Evolutionary conservation across 2,888 invertebrate genomes (phyloP).

Genomic region (Miltochrista miniata): DNA sequence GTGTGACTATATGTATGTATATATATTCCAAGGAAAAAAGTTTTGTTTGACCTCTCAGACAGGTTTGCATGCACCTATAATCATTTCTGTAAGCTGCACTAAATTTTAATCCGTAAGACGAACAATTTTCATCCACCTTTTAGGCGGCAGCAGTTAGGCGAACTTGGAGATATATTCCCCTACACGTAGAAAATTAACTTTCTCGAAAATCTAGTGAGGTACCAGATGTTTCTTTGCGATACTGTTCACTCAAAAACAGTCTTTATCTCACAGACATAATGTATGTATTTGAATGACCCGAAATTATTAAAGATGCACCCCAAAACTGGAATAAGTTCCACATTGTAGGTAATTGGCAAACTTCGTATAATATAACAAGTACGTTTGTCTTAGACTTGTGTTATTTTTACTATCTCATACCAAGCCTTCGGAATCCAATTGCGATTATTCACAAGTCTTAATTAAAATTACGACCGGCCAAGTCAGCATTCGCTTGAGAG

Average conservation of each 20-base stretch:
- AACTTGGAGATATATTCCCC: constrained; percentile 22
- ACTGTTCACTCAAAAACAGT: neutral
- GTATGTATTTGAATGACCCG: constrained; percentile 9
- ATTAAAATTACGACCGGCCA: constrained; percentile 5
- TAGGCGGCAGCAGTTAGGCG: neutral
- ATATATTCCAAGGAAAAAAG: too few relatives aligned
- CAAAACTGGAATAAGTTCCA: constrained; percentile 26
- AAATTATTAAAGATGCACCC: constrained; percentile 47
- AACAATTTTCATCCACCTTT: neutral
- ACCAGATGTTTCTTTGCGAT: constrained; percentile 25
- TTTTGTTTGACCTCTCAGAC: too few relatives aligned
- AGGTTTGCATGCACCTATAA: neutral
- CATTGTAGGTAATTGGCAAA: constrained; percentile 36
- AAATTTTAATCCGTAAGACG: constrained; percentile 2
- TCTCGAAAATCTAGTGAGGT: constrained; percentile 29
- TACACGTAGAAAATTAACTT: constrained; percentile 37
- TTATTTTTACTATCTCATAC: constrained; percentile 25
- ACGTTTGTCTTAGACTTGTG: constrained; percentile 26
- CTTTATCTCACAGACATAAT: constrained; percentile 6
- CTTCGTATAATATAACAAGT: constrained; percentile 27
- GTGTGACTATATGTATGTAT: too few relatives aligned
- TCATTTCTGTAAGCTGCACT: neutral
- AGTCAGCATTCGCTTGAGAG: neutral
- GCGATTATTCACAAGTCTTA: neutral
- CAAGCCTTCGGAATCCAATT: neutral